Conservation (phyloP, 2,888 invertebrate genomes). For the Cosmia pyralina region DNA sequence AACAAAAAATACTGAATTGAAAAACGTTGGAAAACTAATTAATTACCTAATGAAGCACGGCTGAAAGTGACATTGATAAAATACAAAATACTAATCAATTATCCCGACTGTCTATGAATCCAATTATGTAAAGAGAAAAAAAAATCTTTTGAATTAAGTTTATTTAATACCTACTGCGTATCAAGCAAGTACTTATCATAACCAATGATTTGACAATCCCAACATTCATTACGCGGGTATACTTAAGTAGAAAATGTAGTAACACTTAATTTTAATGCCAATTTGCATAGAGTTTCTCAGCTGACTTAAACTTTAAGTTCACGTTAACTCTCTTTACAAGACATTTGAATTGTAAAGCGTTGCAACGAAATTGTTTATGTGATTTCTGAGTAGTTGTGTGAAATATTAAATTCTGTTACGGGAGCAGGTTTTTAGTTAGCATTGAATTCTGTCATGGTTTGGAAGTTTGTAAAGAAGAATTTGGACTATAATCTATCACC, state of each 20-base stretch:
- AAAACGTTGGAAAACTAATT: not conserved
- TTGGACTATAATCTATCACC: no score
- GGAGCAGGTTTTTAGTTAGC: not conserved
- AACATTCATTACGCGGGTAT: conserved; percentile 16
- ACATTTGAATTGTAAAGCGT: conserved; percentile 47
- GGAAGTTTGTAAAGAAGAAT: no score
- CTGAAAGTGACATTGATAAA: not conserved
- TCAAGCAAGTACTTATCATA: not conserved
- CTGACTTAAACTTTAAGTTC: conserved; percentile 45
- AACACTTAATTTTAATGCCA: conserved; percentile 34
- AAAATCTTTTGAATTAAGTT: not conserved
- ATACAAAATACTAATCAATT: no score
- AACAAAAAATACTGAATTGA: not conserved
- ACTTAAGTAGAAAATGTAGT: conserved; percentile 7
- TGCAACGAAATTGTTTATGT: conserved; percentile 31
- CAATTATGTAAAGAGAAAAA: not conserved
- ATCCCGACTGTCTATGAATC: not conserved
- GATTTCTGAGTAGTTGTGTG: conserved; percentile 14
- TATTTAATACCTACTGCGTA: not conserved
- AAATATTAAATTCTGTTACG: conserved; percentile 5
- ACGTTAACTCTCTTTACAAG: conserved; percentile 32
- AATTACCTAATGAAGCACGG: not conserved
- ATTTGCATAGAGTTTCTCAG: conserved; percentile 30
- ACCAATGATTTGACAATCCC: conserved; percentile 19
- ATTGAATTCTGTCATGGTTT: no score